Base-by-base conservation (phyloP, 2,888 invertebrate species). In the Harpagoxenus sublaevis region DNA sequence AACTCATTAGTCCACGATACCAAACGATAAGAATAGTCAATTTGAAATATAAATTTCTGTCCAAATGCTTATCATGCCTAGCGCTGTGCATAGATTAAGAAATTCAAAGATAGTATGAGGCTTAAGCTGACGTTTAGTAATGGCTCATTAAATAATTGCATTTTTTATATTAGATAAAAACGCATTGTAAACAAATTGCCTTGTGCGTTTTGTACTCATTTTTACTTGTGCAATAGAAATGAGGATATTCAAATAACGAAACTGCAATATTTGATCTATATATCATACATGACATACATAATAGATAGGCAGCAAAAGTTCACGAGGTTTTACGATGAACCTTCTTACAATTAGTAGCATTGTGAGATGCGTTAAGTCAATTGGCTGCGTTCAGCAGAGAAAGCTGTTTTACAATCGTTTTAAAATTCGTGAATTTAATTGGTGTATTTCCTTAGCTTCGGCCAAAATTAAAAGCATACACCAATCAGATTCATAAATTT, bases 11-110 rank as follows among this genome's bases (percentile, higher is more conserved):
- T 82, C n/a, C 45, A 63, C 18, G 12, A 53, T 74, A 82, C 28
- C 45, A 31, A 31, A 63, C 15, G 53, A 73, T 82, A 53, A 71
- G 23, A 74, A 74, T 75, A 82, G 63, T 82, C 82, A 75, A 82
- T 82, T 82, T 75, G 28, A 63, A 75, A 53, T 53, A 53, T 65
- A 15, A 74, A 82, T 82, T 75, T 82, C 75, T 82, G 63, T 82
- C 63, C 63, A 82, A 55, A 82, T 63, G 75, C 82, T 82, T 82
- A 62, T 82, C 45, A 82, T 75, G 55, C 62, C 73, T 82, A 75
- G 51, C 42, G 75, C 53, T 75, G 65, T 82, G 77, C 75, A 75
- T 82, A 81, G 57, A 74, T 79, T 84, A 55, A 84, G 23, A 60
- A 51, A 77, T 51, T 75, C 62, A 71, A 28, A 31, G 39, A 68